Percentiles rank a stretch among this genome's conserved stretches.
These are phyloP conservation scores for Ochropleura leucogaster DNA, from an alignment of 2,888 invertebrate genomes.

Conservation along the genomic window DNA sequence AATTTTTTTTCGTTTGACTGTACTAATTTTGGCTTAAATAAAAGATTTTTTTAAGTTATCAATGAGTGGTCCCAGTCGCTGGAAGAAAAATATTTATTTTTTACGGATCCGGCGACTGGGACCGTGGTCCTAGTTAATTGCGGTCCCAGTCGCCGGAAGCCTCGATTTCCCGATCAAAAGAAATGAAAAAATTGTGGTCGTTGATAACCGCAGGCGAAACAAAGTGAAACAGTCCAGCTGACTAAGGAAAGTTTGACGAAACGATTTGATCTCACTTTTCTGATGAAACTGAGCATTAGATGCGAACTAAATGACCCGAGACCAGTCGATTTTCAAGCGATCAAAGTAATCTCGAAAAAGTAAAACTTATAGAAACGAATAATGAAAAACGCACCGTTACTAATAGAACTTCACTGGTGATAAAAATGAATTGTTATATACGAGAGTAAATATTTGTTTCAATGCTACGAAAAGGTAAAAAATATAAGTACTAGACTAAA, in stretches of 20 bases:
- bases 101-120: no score
- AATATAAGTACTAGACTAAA: background rate
- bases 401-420: background rate
- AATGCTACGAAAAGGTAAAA: background rate
- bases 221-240: constrained; percentile 61
- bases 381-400: constrained; percentile 28
- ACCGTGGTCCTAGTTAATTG: no score
- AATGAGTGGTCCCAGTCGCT: no score
- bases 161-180: constrained; percentile 37
- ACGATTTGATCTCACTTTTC: constrained; percentile 71
- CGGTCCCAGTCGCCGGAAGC: no score
- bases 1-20: no score
- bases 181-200: constrained; percentile 61
- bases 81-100: no score
- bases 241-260: constrained; percentile 70
- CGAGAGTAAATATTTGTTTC: background rate
- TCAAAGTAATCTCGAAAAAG: constrained; percentile 40
- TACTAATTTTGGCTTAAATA: no score
- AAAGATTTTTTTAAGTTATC: no score
- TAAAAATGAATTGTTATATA: background rate
- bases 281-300: constrained; percentile 68
- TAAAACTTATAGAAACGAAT: constrained; percentile 12
- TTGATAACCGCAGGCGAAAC: constrained; percentile 52
- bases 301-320: constrained; percentile 58
- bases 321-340: constrained; percentile 55